A percentile compares a stretch with the other conserved stretches of the same genome.
Evolutionary conservation across 1,140 invertebrate genomes (phyloP).

Genomic region (Drosophila guanche): DNA sequence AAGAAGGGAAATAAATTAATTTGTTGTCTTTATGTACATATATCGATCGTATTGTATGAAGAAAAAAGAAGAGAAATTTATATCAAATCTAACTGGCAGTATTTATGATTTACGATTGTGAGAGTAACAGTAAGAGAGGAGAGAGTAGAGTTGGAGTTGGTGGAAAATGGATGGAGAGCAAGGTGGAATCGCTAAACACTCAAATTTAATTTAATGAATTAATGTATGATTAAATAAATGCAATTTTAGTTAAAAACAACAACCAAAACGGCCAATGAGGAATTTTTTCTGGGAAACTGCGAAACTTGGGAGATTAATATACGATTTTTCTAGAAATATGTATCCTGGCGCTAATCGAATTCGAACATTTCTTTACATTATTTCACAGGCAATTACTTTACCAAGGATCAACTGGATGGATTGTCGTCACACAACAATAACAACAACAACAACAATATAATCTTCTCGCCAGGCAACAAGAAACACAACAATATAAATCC

Average conservation of each 20-base stretch:
- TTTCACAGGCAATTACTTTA: conserved; percentile 47
- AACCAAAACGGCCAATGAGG: conserved; percentile 4
- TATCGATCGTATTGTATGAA: conserved; percentile 34
- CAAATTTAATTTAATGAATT: conserved; percentile 71
- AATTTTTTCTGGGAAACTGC: not conserved
- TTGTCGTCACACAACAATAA: conserved; percentile 46
- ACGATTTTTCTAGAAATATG: not conserved
- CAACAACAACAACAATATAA: conserved; percentile 60
- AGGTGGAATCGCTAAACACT: conserved; percentile 41
- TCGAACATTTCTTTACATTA: not conserved
- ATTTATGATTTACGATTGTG: conserved; percentile 72
- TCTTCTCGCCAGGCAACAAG: conserved; percentile 23
- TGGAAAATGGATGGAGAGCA: conserved; percentile 24
- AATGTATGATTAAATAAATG: conserved; percentile 78
- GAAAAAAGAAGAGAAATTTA: conserved; percentile 12
- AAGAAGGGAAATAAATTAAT: conserved; percentile 2
- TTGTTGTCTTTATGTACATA: conserved; percentile 50
- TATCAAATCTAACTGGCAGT: conserved; percentile 66
- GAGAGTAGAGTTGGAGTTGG: conserved; percentile 1
- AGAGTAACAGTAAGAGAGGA: conserved; percentile 9
- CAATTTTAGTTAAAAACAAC: conserved; percentile 77
- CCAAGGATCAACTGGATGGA: conserved; percentile 62
- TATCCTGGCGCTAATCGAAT: not conserved
- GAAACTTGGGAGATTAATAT: not conserved
- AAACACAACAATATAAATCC: conserved; percentile 25